phyloP scores from a whole-genome alignment of 2,888 invertebrate species.

The Epinotia brunnichana region DNA sequence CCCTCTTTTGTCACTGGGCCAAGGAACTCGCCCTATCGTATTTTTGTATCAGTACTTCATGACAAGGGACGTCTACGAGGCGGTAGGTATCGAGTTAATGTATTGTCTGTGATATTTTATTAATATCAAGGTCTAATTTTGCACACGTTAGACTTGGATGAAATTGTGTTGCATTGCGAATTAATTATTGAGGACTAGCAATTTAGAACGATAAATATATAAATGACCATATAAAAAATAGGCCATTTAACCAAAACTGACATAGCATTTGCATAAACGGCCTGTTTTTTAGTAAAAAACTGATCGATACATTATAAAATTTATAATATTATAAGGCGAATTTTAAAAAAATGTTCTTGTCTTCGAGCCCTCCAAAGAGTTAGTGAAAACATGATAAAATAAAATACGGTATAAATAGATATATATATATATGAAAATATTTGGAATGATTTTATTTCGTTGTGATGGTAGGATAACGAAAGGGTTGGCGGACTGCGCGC shows the following conservation, averaged over 20 bases:
- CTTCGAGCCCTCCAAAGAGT: not conserved
- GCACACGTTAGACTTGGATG: not conserved
- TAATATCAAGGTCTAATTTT: not conserved
- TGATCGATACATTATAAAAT: not conserved
- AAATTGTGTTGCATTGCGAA: not conserved
- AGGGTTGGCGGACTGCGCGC: too few relatives aligned
- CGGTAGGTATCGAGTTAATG: not conserved
- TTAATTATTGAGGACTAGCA: not conserved
- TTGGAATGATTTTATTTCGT: too few relatives aligned
- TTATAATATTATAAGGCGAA: not conserved
- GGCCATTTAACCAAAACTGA: not conserved
- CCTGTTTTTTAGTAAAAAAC: not conserved
- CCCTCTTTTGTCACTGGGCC: slow-evolving; percentile 7
- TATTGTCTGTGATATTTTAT: not conserved
- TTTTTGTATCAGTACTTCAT: slow-evolving; percentile 7
- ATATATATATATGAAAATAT: too few relatives aligned
- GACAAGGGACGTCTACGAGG: not conserved
- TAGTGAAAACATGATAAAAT: not conserved
- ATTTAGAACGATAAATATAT: not conserved
- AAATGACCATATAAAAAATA: not conserved
- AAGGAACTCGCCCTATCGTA: not conserved
- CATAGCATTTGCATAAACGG: not conserved
- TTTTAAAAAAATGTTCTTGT: not conserved
- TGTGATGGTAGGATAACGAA: too few relatives aligned
- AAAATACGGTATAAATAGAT: too few relatives aligned